A percentile compares a stretch with the other conserved stretches of the same genome.
Evolutionary conservation across 1,140 invertebrate species (phyloP).

Genomic region (Ceratoteleas bidentatus): DNA sequence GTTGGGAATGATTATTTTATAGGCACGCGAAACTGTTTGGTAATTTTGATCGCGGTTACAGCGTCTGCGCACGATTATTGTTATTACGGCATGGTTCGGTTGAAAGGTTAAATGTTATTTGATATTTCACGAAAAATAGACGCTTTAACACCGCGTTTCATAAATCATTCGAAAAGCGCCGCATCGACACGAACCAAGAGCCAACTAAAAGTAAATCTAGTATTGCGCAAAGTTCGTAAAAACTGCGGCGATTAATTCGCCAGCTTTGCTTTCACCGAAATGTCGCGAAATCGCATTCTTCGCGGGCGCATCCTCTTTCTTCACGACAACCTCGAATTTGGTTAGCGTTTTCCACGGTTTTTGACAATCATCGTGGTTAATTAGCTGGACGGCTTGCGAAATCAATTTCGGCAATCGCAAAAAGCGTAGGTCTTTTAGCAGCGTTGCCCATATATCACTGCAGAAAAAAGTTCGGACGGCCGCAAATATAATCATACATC

Average conservation of each 20-base stretch:
- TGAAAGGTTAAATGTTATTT: too few relatives aligned
- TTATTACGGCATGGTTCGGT: too few relatives aligned
- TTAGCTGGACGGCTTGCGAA: conserved; percentile 6
- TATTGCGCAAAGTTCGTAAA: conserved; percentile 19
- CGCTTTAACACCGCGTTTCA: too few relatives aligned
- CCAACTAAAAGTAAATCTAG: conserved; percentile 17
- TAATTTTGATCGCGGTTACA: too few relatives aligned
- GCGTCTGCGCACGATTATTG: too few relatives aligned
- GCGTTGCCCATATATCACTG: background rate
- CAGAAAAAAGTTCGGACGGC: conserved; percentile 17
- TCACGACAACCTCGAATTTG: conserved; percentile 1
- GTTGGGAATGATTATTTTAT: too few relatives aligned
- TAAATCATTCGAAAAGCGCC: too few relatives aligned
- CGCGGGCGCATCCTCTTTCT: background rate
- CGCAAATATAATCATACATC: conserved; percentile 42
- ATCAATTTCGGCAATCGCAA: conserved; percentile 20
- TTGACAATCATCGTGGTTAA: conserved; percentile 37
- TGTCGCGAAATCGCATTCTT: conserved; percentile 3
- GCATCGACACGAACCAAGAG: too few relatives aligned
- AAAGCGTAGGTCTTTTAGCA: background rate
- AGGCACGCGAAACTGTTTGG: too few relatives aligned
- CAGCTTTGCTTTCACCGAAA: conserved; percentile 20
- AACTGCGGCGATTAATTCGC: conserved; percentile 26
- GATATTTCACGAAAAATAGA: background rate
- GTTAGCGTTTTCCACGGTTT: conserved; percentile 14